These are phyloP conservation scores for Tauraco erythrolophus DNA, from an alignment of 2,113 vertebrate genomes.

Conservation along the genomic window DNA sequence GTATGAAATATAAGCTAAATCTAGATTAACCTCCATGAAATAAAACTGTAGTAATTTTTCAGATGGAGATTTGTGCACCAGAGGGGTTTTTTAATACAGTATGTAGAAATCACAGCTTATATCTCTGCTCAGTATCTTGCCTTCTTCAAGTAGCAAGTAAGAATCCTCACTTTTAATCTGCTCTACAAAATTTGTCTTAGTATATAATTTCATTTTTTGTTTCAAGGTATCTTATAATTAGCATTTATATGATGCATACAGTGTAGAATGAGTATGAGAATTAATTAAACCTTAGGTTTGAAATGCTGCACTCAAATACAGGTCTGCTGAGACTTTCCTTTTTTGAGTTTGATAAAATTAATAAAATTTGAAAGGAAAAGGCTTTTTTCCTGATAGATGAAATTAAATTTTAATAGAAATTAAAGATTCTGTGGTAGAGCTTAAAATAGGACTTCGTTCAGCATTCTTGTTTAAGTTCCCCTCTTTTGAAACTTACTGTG, in stretches of 20 bases:
- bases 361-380: neutral
- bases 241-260: neutral
- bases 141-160: neutral
- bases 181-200: neutral
- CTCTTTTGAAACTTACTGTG: neutral
- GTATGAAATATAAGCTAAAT: neutral
- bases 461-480: neutral
- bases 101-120: neutral
- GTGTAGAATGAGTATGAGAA: neutral
- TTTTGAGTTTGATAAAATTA: neutral
- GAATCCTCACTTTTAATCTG: neutral
- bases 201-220: neutral
- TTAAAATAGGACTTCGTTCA: neutral
- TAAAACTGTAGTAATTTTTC: conserved; percentile 37
- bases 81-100: neutral
- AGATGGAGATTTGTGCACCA: neutral
- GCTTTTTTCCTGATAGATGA: neutral
- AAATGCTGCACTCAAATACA: neutral
- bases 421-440: neutral
- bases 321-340: neutral
- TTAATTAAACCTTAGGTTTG: neutral
- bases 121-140: neutral
- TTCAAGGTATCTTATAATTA: neutral
- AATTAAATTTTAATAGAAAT: too few species aligned
- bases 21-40: neutral